Evolutionary conservation across 2,888 invertebrate genomes (phyloP).

Genomic region (Scotopteryx bipunctaria): DNA sequence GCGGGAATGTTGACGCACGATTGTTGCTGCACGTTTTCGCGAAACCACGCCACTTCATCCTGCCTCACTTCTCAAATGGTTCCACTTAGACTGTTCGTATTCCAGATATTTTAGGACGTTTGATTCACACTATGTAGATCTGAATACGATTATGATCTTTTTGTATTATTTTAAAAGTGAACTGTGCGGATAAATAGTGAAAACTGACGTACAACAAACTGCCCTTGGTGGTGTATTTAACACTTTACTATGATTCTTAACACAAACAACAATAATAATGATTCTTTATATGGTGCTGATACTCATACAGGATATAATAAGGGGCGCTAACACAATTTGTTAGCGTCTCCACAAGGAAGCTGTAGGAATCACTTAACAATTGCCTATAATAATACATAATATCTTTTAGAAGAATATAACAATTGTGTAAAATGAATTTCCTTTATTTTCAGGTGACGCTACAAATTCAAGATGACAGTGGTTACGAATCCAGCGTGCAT

Average conservation of each 20-base stretch:
- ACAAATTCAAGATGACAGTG: constrained; percentile 67
- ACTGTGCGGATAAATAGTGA: constrained; percentile 18
- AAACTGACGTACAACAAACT: constrained; percentile 47
- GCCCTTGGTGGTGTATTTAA: constrained; percentile 71
- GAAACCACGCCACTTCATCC: constrained; percentile 35
- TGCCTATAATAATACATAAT: no score
- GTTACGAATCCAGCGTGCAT: constrained; percentile 74
- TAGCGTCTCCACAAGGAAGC: constrained; percentile 56
- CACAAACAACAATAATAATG: constrained; percentile 69
- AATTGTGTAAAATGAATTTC: constrained; percentile 7
- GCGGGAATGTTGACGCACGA: constrained; percentile 58
- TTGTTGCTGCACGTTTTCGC: constrained; percentile 57
- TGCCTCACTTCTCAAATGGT: constrained; percentile 6
- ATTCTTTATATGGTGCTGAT: constrained; percentile 73
- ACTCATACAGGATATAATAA: constrained; percentile 64
- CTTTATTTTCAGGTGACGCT: constrained; percentile 56
- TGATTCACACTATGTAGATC: background rate
- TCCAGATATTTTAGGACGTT: background rate
- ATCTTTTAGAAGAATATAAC: background rate
- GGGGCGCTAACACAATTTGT: constrained; percentile 60
- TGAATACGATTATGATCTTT: background rate
- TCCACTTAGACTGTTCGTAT: background rate
- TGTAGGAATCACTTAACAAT: constrained; percentile 38
- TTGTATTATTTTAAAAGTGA: no score
- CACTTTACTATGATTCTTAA: constrained; percentile 63